These are phyloP conservation scores for Bagarius yarrelli DNA, from an alignment of 2,113 vertebrate species.

Conservation along the genomic window DNA sequence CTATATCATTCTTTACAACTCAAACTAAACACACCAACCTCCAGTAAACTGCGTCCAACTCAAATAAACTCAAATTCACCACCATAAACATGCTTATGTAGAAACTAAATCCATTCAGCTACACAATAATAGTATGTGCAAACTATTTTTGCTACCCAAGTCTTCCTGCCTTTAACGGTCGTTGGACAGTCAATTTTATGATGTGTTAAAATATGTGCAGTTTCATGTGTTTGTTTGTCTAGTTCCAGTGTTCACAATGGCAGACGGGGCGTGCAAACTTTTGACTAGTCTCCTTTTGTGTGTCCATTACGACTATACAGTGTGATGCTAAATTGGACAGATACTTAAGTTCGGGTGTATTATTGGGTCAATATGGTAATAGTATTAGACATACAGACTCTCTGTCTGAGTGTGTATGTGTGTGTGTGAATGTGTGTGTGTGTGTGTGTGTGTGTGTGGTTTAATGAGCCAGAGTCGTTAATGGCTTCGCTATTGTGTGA, in stretches of 20 bases:
- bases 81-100: neutral
- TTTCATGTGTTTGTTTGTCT: neutral
- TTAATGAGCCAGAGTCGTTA: conserved; percentile 39
- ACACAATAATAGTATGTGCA: neutral
- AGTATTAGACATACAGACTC: conserved; percentile 44
- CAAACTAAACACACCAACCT: neutral
- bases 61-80: neutral
- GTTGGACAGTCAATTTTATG: neutral
- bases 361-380: conserved; percentile 41
- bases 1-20: neutral
- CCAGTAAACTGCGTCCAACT: neutral
- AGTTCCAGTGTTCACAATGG: neutral
- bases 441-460: conserved; percentile 25
- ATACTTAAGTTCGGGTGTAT: conserved; percentile 23
- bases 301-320: conserved; percentile 6
- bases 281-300: conserved; percentile 12
- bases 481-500: conserved; percentile 37
- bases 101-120: neutral
- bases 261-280: conserved; percentile 22
- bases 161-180: neutral
- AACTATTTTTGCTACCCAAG: neutral
- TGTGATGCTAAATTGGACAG: conserved; percentile 41
- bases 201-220: neutral
- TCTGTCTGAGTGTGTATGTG: conserved; percentile 12
- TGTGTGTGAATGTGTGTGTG: conserved; percentile 16